Evolutionary conservation across 2,797 vertebrate genomes (phyloP).

Genomic region (Sciurus carolinensis): DNA sequence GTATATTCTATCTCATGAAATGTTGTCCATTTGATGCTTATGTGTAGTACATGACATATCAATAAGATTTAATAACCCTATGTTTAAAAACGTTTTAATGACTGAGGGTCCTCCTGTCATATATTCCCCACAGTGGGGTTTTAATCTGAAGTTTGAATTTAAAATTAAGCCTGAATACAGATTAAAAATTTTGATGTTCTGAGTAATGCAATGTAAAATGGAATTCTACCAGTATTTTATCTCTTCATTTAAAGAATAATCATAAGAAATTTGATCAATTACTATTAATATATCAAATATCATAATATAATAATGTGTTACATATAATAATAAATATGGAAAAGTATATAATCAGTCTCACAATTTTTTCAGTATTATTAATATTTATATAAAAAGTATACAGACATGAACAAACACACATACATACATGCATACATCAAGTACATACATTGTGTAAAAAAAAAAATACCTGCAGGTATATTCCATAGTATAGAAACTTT

Average conservation of each 20-base stretch:
- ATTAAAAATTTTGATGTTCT: neutral
- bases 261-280: neutral
- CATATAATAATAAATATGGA: neutral
- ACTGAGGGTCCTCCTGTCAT: neutral
- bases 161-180: neutral
- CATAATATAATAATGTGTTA: too few relatives aligned
- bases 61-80: neutral
- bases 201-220: neutral
- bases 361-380: neutral
- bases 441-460: neutral
- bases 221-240: neutral
- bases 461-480: neutral
- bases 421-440: neutral
- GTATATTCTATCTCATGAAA: neutral
- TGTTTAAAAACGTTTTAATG: constrained; percentile 18
- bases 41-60: neutral
- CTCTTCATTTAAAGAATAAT: neutral
- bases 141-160: neutral
- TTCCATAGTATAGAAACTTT: neutral
- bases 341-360: neutral
- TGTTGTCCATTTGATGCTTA: neutral
- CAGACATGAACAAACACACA: neutral
- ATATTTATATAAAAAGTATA: neutral
- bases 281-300: neutral
- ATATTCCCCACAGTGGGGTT: neutral